Percentiles rank a stretch among this genome's conserved stretches.
phyloP scores from a whole-genome alignment of 2,113 vertebrate species.

The Rousettus leschenaultii region DNA sequence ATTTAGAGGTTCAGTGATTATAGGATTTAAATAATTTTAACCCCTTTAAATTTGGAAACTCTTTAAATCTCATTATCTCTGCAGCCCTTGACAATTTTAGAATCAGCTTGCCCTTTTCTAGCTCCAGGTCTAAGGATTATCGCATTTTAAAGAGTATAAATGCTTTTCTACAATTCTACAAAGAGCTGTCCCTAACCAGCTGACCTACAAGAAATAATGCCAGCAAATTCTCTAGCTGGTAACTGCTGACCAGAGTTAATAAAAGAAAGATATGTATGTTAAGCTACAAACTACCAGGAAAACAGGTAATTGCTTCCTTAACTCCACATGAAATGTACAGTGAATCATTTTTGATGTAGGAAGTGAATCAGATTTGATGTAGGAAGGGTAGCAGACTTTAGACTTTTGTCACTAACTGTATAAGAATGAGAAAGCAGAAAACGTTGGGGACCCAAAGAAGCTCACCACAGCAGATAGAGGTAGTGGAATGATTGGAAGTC shows the following conservation, averaged over 20 bases:
- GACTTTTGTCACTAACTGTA: background rate
- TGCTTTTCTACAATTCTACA: constrained; percentile 54
- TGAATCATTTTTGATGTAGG: background rate
- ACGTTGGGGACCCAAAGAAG: background rate
- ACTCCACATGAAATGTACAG: constrained; percentile 38
- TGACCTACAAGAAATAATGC: constrained; percentile 65
- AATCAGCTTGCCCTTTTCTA: constrained; percentile 48
- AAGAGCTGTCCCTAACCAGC: constrained; percentile 52
- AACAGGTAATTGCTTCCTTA: constrained; percentile 60
- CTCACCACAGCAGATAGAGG: background rate
- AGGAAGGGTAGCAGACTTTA: background rate
- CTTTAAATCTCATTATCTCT: constrained; percentile 59
- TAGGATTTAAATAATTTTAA: constrained; percentile 55
- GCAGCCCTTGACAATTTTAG: constrained; percentile 50
- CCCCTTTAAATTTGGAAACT: constrained; percentile 55
- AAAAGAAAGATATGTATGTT: constrained; percentile 21
- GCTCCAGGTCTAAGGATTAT: constrained; percentile 51
- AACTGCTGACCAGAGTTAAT: constrained; percentile 44
- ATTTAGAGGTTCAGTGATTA: constrained; percentile 50
- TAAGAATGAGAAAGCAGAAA: constrained; percentile 32
- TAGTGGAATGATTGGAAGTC: background rate
- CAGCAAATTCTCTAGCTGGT: constrained; percentile 35
- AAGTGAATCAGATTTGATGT: constrained; percentile 11
- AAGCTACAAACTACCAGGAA: constrained; percentile 49
- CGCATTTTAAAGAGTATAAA: constrained; percentile 50